Conservation (phyloP, 2,113 vertebrate genomes). For the Psettodes erumei region DNA sequence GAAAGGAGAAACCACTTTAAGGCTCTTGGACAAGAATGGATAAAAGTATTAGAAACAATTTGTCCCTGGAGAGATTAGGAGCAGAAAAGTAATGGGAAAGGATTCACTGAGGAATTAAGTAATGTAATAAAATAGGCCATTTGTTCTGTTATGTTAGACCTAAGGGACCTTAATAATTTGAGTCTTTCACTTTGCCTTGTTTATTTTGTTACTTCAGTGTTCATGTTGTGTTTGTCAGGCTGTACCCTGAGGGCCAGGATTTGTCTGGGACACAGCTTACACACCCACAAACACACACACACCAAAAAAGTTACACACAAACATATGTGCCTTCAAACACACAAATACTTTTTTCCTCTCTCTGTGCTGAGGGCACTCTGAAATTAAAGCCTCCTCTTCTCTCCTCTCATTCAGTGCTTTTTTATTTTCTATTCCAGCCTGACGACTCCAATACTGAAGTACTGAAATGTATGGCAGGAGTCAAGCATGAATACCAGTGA, state of each 20-base stretch:
- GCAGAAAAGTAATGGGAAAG: neutral
- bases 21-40: neutral
- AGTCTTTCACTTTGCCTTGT: neutral
- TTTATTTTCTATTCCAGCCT: conserved; percentile 8
- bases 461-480: conserved; percentile 25
- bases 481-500: conserved; percentile 32
- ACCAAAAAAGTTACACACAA: neutral
- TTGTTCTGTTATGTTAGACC: neutral
- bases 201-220: conserved; percentile 2
- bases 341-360: neutral
- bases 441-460: neutral
- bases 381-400: neutral
- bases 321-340: neutral
- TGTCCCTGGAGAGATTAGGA: conserved; percentile 16
- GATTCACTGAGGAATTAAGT: neutral
- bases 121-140: neutral
- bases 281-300: neutral
- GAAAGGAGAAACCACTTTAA: conserved; percentile 11
- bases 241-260: conserved; percentile 8
- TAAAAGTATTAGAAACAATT: conserved; percentile 2
- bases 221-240: conserved; percentile 14
- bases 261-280: conserved; percentile 1
- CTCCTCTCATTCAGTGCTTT: neutral
- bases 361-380: neutral
- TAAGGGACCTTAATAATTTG: neutral